A percentile compares a stretch with the other conserved stretches of the same genome.
These are phyloP conservation scores for Taurulus bubalis DNA, from an alignment of 2,113 vertebrate species.

Conservation along the genomic window DNA sequence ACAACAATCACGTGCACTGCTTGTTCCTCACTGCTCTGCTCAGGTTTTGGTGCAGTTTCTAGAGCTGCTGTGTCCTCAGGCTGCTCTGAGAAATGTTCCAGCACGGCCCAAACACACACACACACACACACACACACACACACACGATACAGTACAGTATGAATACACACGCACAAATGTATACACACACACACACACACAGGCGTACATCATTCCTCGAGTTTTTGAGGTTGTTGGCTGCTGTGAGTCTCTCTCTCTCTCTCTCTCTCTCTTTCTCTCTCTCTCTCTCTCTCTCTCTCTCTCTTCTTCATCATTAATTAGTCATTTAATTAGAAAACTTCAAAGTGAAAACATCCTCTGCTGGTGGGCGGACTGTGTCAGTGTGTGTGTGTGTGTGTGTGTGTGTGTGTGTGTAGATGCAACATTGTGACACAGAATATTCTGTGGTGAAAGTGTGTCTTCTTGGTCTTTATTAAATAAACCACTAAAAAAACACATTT, in stretches of 20 bases:
- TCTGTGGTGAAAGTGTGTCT: background rate
- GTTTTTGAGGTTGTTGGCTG: constrained; percentile 46
- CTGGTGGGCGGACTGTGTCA: constrained; percentile 37
- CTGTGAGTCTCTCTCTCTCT: constrained; percentile 33
- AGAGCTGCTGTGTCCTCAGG: constrained; percentile 47
- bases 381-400: constrained; percentile 16
- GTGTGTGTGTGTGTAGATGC: constrained; percentile 13
- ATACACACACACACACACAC: constrained; percentile 14
- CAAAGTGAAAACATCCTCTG: constrained; percentile 72
- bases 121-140: constrained; percentile 11
- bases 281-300: background rate
- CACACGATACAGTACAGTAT: constrained; percentile 17
- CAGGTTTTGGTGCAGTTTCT: constrained; percentile 49
- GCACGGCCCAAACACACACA: constrained; percentile 2
- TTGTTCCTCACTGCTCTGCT: constrained; percentile 9
- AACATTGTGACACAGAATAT: constrained; percentile 5
- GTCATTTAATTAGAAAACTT: constrained; percentile 71
- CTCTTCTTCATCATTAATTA: constrained; percentile 62
- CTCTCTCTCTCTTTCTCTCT: background rate
- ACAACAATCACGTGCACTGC: too few species aligned
- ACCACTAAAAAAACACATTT: background rate
- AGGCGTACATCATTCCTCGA: constrained; percentile 48
- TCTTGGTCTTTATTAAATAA: background rate
- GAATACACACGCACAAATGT: constrained; percentile 9
- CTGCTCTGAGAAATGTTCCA: constrained; percentile 39